A percentile compares a stretch with the other conserved stretches of the same genome.
These are phyloP conservation scores for Brenthis daphne DNA, from an alignment of 2,888 invertebrate genomes.

Conservation along the genomic window DNA sequence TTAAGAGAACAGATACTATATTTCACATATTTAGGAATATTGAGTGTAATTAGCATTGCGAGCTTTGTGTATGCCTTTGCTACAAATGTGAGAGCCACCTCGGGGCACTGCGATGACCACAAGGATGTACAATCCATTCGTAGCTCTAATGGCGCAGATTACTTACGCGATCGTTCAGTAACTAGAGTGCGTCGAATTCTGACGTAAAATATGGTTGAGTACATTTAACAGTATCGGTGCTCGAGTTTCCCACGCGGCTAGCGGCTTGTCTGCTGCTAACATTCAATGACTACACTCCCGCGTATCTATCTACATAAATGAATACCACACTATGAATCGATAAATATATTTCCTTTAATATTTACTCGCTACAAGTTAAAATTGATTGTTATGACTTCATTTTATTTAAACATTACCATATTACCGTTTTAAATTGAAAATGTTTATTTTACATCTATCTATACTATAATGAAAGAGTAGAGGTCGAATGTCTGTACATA, in stretches of 20 bases:
- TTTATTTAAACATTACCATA: not conserved
- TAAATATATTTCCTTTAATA: slow-evolving; percentile 25
- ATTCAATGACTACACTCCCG: slow-evolving; percentile 36
- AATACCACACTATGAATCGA: slow-evolving; percentile 29
- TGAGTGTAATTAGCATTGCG: no score
- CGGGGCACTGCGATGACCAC: slow-evolving; percentile 45
- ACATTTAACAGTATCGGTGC: slow-evolving; percentile 52
- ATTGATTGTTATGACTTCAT: not conserved
- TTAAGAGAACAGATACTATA: no score
- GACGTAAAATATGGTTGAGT: slow-evolving; percentile 67
- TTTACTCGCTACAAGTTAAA: slow-evolving; percentile 10
- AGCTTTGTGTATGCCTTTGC: no score
- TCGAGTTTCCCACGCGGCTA: slow-evolving; percentile 71
- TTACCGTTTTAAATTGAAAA: not conserved
- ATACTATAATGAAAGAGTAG: no score
- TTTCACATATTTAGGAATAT: no score
- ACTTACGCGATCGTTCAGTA: slow-evolving; percentile 53
- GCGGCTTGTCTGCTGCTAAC: slow-evolving; percentile 41
- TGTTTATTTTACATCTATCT: no score
- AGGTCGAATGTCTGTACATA: no score
- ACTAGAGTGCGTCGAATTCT: slow-evolving; percentile 65
- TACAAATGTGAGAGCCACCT: no score
- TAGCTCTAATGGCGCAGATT: slow-evolving; percentile 63
- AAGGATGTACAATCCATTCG: slow-evolving; percentile 74
- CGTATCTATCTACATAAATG: slow-evolving; percentile 38